These are phyloP conservation scores for Hoplodrina blanda DNA, from an alignment of 2,888 invertebrate genomes.

Conservation along the genomic window DNA sequence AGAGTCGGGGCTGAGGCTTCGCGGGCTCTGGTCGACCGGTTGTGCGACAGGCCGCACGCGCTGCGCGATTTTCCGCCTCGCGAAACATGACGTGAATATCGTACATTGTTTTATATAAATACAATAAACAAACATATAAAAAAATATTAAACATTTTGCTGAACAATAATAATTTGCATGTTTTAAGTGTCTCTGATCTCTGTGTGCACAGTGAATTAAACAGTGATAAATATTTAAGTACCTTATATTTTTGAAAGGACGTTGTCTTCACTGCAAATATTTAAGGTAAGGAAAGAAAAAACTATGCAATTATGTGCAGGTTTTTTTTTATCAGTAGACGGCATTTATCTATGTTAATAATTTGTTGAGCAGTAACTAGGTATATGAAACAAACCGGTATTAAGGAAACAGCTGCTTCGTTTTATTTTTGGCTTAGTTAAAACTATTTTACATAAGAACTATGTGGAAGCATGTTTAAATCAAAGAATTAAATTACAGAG, in stretches of 20 bases:
- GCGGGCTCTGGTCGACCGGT: constrained; percentile 69
- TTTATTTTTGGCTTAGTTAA: background rate
- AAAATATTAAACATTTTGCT: background rate
- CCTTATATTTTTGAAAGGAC: constrained; percentile 60
- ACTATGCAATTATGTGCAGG: background rate
- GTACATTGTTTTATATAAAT: constrained; percentile 4
- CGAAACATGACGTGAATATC: constrained; percentile 27
- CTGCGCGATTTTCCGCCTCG: constrained; percentile 46
- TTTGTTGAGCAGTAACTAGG: constrained; percentile 20
- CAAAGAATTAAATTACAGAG: background rate
- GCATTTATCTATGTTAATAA: constrained; percentile 8
- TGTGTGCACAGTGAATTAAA: constrained; percentile 56
- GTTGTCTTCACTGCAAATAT: constrained; percentile 51
- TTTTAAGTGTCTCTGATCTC: constrained; percentile 38
- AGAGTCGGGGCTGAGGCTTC: constrained; percentile 77
- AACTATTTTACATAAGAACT: background rate
- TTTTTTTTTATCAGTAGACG: constrained; percentile 40
- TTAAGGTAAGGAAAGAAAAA: constrained; percentile 66
- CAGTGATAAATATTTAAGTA: constrained; percentile 56
- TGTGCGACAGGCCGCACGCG: constrained; percentile 73
- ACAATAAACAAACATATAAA: constrained; percentile 10
- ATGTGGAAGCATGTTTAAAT: background rate
- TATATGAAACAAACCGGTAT: background rate
- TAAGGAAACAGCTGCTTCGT: constrained; percentile 34
- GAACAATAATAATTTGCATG: constrained; percentile 6